Evolutionary conservation across 2,113 vertebrate genomes (phyloP), one percentile per base, ranked within the genome.

Genomic region (Peucedramus taeniatus): DNA sequence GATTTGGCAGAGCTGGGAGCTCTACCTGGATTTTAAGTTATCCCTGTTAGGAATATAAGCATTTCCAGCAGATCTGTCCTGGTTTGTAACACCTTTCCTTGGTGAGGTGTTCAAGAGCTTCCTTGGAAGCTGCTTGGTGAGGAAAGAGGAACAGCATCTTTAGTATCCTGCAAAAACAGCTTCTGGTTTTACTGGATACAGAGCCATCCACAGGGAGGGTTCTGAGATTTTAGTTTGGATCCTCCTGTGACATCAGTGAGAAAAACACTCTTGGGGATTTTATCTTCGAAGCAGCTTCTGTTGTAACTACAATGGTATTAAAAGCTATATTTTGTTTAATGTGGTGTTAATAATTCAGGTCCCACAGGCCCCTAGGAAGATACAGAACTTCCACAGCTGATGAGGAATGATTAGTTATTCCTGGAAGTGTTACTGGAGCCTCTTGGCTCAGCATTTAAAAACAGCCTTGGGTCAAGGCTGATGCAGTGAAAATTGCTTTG

Each of bases 391-490:
- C 22, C 22, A 27, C 9, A 28, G 15, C 13, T 64, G 15, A 10
- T 22, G n/a, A 18, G 63, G 27, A 39, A 2, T 27, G n/a, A 26
- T 13, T 5, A 27, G 10, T 64, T 92, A 16, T 21, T 69, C 54
- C 40, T 35, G 40, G 27, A 28, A 37, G 14, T 69, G 33, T 51
- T 44, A 13, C 19, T 51, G 3, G 10, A 33, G 26, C 22, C 15
- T 86, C 31, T 60, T 40, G 33, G 39, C 19, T 76, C 3, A 0
- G 35, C 4, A 3, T 72, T 72, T 69, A 9, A 31, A n/a, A 65
- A 45, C 11, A 13, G 8, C 3, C 23, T 33, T 0, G 0, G 18
- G 23, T 65, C 8, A 3, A 37, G 42, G 63, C 15, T 57, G n/a
- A 53, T 39, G 2, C 1, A 11, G 16, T 39, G 28, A 3, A 15